Percentiles rank a stretch among this genome's conserved stretches.
Conservation (phyloP, 2,797 vertebrate species). For the Xiphorhynchus erythropygius region DNA sequence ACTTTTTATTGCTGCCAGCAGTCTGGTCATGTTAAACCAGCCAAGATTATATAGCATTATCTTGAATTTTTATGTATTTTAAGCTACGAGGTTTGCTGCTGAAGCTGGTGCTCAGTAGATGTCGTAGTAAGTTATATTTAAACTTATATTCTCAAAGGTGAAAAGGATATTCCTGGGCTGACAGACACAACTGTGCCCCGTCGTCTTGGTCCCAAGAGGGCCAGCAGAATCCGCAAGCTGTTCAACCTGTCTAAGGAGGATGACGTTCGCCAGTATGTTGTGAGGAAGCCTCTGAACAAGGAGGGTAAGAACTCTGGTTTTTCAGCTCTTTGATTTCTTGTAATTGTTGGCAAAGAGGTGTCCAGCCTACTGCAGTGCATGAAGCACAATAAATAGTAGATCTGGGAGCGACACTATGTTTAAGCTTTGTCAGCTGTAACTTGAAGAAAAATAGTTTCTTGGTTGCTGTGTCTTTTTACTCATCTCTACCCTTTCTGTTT, state of each 20-base stretch:
- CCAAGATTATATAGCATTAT: not conserved
- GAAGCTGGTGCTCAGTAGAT: not conserved
- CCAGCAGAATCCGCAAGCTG: conserved; percentile 97
- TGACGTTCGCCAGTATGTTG: conserved; percentile 96
- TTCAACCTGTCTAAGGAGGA: conserved; percentile 98
- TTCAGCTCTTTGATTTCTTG: fast-evolving
- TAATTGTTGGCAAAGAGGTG: fast-evolving
- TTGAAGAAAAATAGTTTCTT: not conserved
- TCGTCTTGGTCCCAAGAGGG: conserved; percentile 95
- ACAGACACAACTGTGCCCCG: conserved; percentile 96
- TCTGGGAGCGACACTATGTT: fast-evolving
- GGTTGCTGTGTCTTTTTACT: not conserved
- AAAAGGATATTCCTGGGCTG: conserved; percentile 97
- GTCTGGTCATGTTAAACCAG: fast-evolving
- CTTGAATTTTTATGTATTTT: fast-evolving
- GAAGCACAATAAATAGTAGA: not conserved
- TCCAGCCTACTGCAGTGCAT: not conserved
- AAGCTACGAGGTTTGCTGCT: fast-evolving
- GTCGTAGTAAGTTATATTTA: not conserved
- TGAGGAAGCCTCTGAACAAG: conserved; percentile 93
- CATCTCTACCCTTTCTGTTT: fast-evolving
- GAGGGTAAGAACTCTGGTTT: conserved; percentile 80
- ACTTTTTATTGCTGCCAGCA: fast-evolving
- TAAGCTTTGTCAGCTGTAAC: not conserved
- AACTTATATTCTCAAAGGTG: conserved; percentile 73